Conservation (phyloP, 2,888 invertebrate genomes). For the Tetanocera ferruginea region DNA sequence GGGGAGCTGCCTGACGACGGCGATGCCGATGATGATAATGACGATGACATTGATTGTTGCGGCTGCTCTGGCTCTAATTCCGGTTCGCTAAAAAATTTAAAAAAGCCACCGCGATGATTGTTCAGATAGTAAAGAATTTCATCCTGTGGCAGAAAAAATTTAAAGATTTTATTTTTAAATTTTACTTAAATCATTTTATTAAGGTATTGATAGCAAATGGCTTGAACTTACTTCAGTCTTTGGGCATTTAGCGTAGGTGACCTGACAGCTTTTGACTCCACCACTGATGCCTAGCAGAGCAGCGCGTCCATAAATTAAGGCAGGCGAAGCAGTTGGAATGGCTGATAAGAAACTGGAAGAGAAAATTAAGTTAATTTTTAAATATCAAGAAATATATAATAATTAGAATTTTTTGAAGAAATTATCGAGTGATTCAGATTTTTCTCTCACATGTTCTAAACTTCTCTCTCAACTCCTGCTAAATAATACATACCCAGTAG, state of each 20-base stretch:
- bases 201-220: background rate
- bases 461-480: no score
- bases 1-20: slow-evolving; percentile 50
- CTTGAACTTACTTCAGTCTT: slow-evolving; percentile 71
- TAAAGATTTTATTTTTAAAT: slow-evolving; percentile 27
- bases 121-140: slow-evolving; percentile 83
- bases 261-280: slow-evolving; percentile 64
- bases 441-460: no score
- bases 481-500: no score
- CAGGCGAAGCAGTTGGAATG: slow-evolving; percentile 72
- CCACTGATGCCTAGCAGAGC: slow-evolving; percentile 80
- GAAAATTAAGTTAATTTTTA: background rate
- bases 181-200: no score
- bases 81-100: slow-evolving; percentile 79
- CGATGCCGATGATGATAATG: slow-evolving; percentile 25
- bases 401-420: no score
- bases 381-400: no score
- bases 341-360: slow-evolving; percentile 63
- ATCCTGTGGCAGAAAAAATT: slow-evolving; percentile 70
- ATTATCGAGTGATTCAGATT: no score
- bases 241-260: slow-evolving; percentile 81
- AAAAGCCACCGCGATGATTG: slow-evolving; percentile 89
- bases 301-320: slow-evolving; percentile 81
- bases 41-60: slow-evolving; percentile 51
- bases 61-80: slow-evolving; percentile 58